Evolutionary conservation across 2,113 vertebrate species (phyloP).

Genomic region (Aspidoscelis tigris): DNA sequence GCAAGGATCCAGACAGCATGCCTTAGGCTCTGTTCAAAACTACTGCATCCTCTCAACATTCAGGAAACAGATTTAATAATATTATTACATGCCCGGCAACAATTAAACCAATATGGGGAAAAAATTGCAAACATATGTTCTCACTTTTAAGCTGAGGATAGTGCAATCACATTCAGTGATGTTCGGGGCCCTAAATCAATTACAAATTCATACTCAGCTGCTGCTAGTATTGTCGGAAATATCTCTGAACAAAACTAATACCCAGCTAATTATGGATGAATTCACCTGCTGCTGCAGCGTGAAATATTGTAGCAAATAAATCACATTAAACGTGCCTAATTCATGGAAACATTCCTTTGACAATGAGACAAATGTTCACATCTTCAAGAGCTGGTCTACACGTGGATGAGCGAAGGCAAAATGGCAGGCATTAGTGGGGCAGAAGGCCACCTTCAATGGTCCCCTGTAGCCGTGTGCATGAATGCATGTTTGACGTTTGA

Average conservation of each 20-base stretch:
- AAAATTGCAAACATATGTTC: conserved; percentile 52
- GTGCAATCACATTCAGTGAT: conserved; percentile 44
- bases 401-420: background rate
- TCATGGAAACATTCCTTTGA: conserved; percentile 8
- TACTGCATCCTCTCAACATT: conserved; percentile 41
- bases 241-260: conserved; percentile 58
- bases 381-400: background rate
- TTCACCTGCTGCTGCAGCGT: conserved; percentile 49
- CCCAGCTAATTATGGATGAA: conserved; percentile 45
- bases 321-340: conserved; percentile 26
- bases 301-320: conserved; percentile 30
- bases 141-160: conserved; percentile 51
- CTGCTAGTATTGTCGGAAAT: conserved; percentile 51
- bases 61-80: conserved; percentile 26
- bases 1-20: no score
- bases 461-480: no score
- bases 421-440: no score
- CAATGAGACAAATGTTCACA: background rate
- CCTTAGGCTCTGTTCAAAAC: conserved; percentile 13
- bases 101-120: conserved; percentile 39
- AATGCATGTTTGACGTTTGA: no score
- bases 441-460: background rate
- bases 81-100: conserved; percentile 36
- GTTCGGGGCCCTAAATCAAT: conserved; percentile 57
- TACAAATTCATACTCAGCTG: conserved; percentile 58